Conservation (phyloP, 2,888 invertebrate species). For the Anaspis maculata region DNA sequence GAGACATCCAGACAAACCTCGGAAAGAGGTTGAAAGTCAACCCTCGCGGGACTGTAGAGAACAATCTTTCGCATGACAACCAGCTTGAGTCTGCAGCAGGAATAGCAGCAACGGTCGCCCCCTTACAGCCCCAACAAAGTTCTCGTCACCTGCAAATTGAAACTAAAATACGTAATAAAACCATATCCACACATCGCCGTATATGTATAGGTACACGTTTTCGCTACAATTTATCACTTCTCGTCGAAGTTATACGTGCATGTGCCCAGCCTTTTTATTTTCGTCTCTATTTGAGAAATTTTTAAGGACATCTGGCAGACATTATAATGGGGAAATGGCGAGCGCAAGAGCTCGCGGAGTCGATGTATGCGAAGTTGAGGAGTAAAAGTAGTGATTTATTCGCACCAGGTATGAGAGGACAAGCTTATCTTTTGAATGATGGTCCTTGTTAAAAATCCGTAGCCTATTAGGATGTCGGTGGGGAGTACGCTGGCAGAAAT, state of each 20-base stretch:
- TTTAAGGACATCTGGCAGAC: no score
- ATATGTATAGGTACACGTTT: no score
- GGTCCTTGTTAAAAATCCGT: constrained; percentile 37
- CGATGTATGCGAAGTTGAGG: constrained; percentile 12
- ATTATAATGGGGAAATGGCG: no score
- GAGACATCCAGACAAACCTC: constrained; percentile 31
- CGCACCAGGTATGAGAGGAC: constrained; percentile 33
- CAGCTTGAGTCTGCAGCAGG: constrained; percentile 24
- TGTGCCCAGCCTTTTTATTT: no score
- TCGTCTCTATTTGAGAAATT: no score
- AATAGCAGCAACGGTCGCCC: constrained; percentile 13
- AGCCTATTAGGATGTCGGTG: constrained; percentile 32
- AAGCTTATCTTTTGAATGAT: constrained; percentile 38
- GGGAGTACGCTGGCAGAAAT: constrained; percentile 20
- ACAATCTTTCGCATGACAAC: constrained; percentile 35
- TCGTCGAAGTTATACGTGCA: no score
- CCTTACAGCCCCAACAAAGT: constrained; percentile 15
- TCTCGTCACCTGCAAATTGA: constrained; percentile 24
- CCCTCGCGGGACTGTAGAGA: constrained; percentile 29
- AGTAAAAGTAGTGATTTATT: constrained; percentile 35
- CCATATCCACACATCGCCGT: no score
- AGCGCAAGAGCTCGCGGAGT: no score
- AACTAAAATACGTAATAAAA: constrained; percentile 17
- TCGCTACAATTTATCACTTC: no score
- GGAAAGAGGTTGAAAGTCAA: constrained; percentile 36